Conservation (phyloP, 1,140 invertebrate species). For the Drosophila rhopaloa region DNA sequence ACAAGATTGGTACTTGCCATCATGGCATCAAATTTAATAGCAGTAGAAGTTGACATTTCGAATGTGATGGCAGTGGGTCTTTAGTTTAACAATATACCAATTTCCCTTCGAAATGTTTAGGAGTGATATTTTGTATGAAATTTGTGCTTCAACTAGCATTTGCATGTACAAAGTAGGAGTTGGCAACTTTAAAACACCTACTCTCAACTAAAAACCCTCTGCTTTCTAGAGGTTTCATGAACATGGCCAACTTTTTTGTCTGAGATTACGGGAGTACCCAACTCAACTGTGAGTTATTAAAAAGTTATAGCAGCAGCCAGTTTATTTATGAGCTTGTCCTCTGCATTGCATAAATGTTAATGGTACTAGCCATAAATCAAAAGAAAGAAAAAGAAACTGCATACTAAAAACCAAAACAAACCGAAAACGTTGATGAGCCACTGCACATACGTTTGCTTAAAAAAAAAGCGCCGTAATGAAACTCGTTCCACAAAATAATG, state of each 20-base stretch:
- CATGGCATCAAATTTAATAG: slow-evolving; percentile 2
- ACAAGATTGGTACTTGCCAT: not conserved
- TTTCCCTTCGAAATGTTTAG: not conserved
- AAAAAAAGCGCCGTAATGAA: slow-evolving; percentile 27
- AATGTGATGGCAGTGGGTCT: not conserved
- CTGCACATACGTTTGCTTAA: slow-evolving; percentile 6
- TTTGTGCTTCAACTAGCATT: not conserved
- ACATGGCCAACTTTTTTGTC: not conserved
- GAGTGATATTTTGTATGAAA: too few relatives aligned
- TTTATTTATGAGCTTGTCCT: slow-evolving; percentile 2
- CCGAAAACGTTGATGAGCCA: slow-evolving; percentile 22
- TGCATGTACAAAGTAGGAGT: too few relatives aligned
- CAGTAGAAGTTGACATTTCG: not conserved
- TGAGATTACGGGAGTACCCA: too few relatives aligned
- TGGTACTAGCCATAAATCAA: slow-evolving; percentile 20
- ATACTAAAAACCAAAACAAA: slow-evolving; percentile 24
- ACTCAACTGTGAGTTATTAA: not conserved
- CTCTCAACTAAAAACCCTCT: not conserved
- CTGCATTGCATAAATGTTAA: slow-evolving; percentile 27
- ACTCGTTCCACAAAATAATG: slow-evolving; percentile 73
- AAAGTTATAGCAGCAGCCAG: slow-evolving; percentile 8
- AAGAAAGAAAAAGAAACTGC: slow-evolving; percentile 33
- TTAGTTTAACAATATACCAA: not conserved
- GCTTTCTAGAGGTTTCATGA: not conserved
- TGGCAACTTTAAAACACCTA: too few relatives aligned